Base-by-base conservation (phyloP, 2,888 invertebrate genomes). In the Stenodema calcarata region DNA sequence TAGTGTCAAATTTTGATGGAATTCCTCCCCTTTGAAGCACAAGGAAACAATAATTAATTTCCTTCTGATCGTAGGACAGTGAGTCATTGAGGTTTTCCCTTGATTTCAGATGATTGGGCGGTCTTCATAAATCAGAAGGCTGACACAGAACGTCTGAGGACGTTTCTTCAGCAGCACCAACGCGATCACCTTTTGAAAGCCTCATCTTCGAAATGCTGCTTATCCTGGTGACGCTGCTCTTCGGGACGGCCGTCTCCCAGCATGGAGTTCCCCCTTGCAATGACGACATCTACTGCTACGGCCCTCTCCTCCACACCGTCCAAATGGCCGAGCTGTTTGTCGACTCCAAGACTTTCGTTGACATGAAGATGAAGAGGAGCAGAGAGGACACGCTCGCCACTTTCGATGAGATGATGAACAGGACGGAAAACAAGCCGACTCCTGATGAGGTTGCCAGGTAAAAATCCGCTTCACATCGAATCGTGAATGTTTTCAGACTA, bases 291-390 rank as follows among this genome's bases (percentile, higher is more conserved):
- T 97, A 95, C 92, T 97, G 97, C 91, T 93, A 95, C 91, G 97
- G 97, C 0, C 93, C 93, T 0, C 92, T 97, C 0, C 92, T 98
- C 89, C 94, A 96, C 90, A 95, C 95, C 0, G 94, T 97, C 54
- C 97, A 98, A 92, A 95, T 95, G 94, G 94, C 95, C 0, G 93
- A 93, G 50, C 92, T 97, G 50, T 96, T 94, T 92, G 92, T 93
- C 41, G 97, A 98, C 92, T 97, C 97, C 50, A 98, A 98, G 91
- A 96, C 96, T 44, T 97, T 97, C 92, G 97, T 97, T 28, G 97
- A 98, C 90, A 96, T 96, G 96, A 96, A 96, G 92, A 92, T 97
- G 89, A 95, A 94, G 90, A 35, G 41, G n/a, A 54, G 16, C 62
- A 18, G 86, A 7, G 62, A 78, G 23, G 7, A 86, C 23, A 86